Conservation (phyloP, 2,888 invertebrate species). For the Bugulina stolonifera region DNA sequence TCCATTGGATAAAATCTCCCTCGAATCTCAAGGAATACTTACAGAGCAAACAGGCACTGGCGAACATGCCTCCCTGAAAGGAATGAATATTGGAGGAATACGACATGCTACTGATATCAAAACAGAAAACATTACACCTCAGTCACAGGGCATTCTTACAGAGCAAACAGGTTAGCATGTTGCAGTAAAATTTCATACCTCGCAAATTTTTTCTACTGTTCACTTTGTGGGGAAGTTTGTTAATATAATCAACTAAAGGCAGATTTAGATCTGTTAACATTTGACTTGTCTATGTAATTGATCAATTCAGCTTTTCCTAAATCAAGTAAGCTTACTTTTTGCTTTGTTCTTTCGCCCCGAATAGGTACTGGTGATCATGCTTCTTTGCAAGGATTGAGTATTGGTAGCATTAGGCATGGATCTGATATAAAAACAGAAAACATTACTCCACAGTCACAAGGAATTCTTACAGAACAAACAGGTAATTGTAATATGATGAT, state of each 20-base stretch:
- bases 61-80: slow-evolving; percentile 14
- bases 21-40: slow-evolving; percentile 10
- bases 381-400: slow-evolving; percentile 1
- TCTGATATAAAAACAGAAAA: not conserved
- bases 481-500: too few relatives aligned
- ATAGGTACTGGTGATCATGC: slow-evolving; percentile 8
- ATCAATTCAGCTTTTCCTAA: too few relatives aligned
- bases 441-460: slow-evolving; percentile 1
- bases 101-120: not conserved
- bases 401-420: slow-evolving; percentile 2
- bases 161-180: not conserved
- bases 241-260: too few relatives aligned
- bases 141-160: not conserved
- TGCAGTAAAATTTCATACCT: too few relatives aligned
- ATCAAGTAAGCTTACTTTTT: too few relatives aligned
- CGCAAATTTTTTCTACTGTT: too few relatives aligned
- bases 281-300: too few relatives aligned
- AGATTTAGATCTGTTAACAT: too few relatives aligned
- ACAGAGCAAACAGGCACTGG: slow-evolving; percentile 4
- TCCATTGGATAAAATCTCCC: not conserved
- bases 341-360: not conserved
- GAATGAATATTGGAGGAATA: slow-evolving; percentile 1
- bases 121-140: not conserved
- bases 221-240: too few relatives aligned
- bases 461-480: not conserved